Evolutionary conservation across 2,888 invertebrate genomes (phyloP), one percentile per base, ranked within the genome.

Genomic region (Parthenolecanium corni): DNA sequence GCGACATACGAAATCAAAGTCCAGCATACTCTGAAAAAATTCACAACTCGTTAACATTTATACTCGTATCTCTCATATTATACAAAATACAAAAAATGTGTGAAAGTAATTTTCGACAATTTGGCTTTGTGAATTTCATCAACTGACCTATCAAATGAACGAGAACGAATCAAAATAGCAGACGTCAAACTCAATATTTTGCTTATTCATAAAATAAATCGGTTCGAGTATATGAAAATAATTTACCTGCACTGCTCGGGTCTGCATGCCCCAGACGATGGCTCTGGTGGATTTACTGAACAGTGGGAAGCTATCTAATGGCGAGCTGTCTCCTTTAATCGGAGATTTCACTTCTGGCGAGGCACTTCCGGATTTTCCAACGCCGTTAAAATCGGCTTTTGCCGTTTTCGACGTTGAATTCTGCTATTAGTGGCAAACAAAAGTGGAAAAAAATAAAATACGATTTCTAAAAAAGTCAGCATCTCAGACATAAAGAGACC

Each of bases 221-320:
- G 9, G 9, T n/a, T n/a, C n/a, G n/a, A n/a, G n/a, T 38, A 9
- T 38, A 46, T 40, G 38, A n/a, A 63, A 66, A 65, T n/a, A n/a
- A n/a, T n/a, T n/a, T 66, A 73, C 72, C 70, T 90, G 95, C 9
- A 98, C 93, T 21, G 98, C 97, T 65, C 95, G 79, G 51, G 88
- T 89, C 77, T 98, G 98, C 93, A 98, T 96, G 66, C 98, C 98
- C 97, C 97, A 98, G 20, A 98, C 86, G 71, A 98, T 93, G 11
- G 95, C 85, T 73, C 89, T 90, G 12, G 95, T 96, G 65, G 81
- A 78, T 67, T 81, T 82, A n/a, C 80, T 82, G 77, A 95, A 93
- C 66, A 93, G 79, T 23, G 84, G 80, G 38, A 54, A 21, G 23
- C 62, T 21, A 1, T 21, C 14, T 5, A 24, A 6, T 12, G 61